These are phyloP conservation scores for Atrichornis clamosus DNA, from an alignment of 2,113 vertebrate species.

Conservation along the genomic window DNA sequence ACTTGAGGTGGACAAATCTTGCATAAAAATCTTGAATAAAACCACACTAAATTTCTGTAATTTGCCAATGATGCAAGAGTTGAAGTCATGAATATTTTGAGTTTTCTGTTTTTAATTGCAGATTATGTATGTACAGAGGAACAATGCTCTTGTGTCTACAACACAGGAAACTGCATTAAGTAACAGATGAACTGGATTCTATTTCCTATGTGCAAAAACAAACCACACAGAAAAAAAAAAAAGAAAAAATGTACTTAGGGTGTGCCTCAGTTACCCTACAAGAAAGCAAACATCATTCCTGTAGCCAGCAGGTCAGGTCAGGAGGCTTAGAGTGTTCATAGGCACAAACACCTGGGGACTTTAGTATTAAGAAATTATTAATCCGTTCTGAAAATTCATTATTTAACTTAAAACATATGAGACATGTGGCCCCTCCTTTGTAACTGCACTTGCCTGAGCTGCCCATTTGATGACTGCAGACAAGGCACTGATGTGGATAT, in stretches of 20 bases:
- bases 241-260: background rate
- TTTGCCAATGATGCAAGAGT: background rate
- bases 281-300: background rate
- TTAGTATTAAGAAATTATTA: background rate
- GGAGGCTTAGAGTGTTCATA: background rate
- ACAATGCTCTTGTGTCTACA: background rate
- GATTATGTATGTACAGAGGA: background rate
- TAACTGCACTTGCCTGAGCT: background rate
- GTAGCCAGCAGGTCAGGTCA: background rate
- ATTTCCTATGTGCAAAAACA: background rate
- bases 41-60: background rate
- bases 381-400: background rate
- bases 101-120: background rate
- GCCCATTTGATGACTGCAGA: background rate
- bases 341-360: background rate
- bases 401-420: background rate
- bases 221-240: background rate
- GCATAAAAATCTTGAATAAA: background rate
- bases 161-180: slow-evolving; percentile 2
- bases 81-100: background rate
- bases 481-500: background rate
- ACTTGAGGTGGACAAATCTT: background rate
- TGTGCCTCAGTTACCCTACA: background rate
- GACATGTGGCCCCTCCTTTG: background rate
- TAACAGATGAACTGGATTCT: slow-evolving; percentile 11